These are phyloP conservation scores for Amniataba percoides DNA, from an alignment of 2,797 vertebrate species.

Conservation along the genomic window DNA sequence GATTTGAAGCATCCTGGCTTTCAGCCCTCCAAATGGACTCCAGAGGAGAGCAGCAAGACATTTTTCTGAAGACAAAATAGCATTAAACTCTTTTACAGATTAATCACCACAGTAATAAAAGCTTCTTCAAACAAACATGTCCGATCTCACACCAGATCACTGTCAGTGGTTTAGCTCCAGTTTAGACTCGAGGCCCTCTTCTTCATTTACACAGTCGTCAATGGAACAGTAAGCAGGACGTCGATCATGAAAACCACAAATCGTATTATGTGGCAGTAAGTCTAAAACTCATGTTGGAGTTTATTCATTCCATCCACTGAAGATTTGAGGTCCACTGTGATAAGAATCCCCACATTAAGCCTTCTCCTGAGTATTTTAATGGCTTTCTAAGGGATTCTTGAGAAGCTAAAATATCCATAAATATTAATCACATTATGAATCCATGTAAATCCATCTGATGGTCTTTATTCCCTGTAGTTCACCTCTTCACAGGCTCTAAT, in stretches of 20 bases:
- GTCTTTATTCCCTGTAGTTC: background rate
- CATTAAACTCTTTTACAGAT: background rate
- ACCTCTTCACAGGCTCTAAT: background rate
- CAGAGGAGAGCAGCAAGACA: background rate
- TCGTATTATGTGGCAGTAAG: background rate
- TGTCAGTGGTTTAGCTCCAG: background rate
- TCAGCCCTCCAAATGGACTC: background rate
- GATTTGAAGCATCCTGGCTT: slow-evolving; percentile 6
- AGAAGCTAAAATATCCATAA: background rate
- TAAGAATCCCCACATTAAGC: background rate
- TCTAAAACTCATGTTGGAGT: background rate
- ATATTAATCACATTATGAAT: background rate
- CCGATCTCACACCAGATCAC: background rate
- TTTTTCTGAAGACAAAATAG: slow-evolving; percentile 3
- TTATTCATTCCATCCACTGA: background rate
- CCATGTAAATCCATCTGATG: background rate
- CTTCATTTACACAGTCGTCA: background rate
- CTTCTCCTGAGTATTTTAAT: background rate
- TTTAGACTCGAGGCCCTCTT: background rate
- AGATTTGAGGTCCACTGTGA: background rate
- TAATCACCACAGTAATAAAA: background rate
- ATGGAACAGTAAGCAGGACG: background rate
- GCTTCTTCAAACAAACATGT: background rate
- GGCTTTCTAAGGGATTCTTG: background rate
- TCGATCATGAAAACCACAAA: background rate